phyloP scores from a whole-genome alignment of 2,888 invertebrate species.

The Oligia strigilis region DNA sequence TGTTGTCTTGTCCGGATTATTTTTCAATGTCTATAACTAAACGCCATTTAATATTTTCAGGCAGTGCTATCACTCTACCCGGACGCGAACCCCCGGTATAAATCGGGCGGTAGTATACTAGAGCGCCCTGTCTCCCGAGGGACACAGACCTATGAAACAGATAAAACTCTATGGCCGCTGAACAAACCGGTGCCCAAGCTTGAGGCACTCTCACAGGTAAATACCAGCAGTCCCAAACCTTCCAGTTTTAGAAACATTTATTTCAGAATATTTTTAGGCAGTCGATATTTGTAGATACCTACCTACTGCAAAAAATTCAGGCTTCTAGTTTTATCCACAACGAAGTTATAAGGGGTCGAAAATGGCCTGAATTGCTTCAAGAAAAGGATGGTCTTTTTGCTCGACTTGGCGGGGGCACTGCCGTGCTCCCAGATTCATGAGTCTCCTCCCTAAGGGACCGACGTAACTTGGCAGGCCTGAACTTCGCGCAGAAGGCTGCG shows the following conservation, averaged over 20 bases:
- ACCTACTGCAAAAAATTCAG: no score
- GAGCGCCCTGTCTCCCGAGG: constrained; percentile 92
- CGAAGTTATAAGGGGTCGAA: no score
- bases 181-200: constrained; percentile 94
- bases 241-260: background rate
- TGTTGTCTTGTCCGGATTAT: background rate
- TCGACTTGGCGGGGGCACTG: no score
- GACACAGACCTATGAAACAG: constrained; percentile 93
- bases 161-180: constrained; percentile 93
- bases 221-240: background rate
- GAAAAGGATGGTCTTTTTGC: no score
- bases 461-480: no score
- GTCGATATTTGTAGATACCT: background rate
- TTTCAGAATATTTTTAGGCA: background rate
- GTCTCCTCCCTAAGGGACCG: background rate
- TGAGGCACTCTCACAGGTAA: constrained; percentile 91
- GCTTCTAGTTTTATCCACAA: no score
- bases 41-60: constrained; percentile 76
- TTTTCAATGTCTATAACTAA: background rate
- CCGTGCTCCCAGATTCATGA: background rate
- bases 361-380: no score
- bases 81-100: constrained; percentile 82
- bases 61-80: constrained; percentile 89
- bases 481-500: no score
- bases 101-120: constrained; percentile 89